phyloP scores from a whole-genome alignment of 2,113 vertebrate genomes.

The Cyprinus carpio region DNA sequence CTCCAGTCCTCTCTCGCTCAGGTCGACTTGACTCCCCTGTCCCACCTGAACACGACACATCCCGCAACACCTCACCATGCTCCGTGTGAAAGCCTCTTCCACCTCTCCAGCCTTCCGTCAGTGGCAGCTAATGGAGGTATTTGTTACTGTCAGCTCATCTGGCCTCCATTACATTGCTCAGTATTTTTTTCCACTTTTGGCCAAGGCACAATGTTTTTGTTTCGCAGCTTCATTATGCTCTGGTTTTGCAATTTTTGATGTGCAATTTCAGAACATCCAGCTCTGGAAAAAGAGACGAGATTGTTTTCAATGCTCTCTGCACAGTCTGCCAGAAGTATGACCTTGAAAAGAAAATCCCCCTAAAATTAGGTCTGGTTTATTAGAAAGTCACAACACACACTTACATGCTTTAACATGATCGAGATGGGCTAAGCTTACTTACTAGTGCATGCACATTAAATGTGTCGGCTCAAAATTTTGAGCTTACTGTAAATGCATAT shows the following conservation, averaged over 20 bases:
- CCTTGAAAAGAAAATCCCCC: slow-evolving; percentile 24
- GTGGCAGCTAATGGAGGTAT: slow-evolving; percentile 55
- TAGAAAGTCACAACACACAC: slow-evolving; percentile 13
- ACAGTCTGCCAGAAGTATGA: slow-evolving; percentile 11
- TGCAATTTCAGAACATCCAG: slow-evolving; percentile 4
- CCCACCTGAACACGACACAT: slow-evolving; percentile 36
- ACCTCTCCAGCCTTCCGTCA: slow-evolving; percentile 51
- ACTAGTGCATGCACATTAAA: not conserved
- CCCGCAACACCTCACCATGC: not conserved
- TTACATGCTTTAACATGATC: slow-evolving; percentile 4
- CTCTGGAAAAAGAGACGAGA: slow-evolving; percentile 18
- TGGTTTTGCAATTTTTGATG: slow-evolving; percentile 31
- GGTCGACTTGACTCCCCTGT: slow-evolving; percentile 29
- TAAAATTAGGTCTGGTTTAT: slow-evolving; percentile 28
- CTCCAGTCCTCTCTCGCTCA: not conserved
- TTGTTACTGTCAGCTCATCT: slow-evolving; percentile 62
- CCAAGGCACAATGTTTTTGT: slow-evolving; percentile 37
- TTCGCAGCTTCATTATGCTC: slow-evolving; percentile 40
- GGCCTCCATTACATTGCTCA: slow-evolving; percentile 59
- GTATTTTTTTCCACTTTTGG: slow-evolving; percentile 10
- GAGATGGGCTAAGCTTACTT: not conserved
- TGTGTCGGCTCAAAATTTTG: not conserved
- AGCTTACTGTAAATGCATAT: not conserved
- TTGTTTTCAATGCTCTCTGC: not conserved
- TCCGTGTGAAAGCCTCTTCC: slow-evolving; percentile 17